Conservation (phyloP, 2,888 invertebrate species). For the Nymphalis c-album region DNA sequence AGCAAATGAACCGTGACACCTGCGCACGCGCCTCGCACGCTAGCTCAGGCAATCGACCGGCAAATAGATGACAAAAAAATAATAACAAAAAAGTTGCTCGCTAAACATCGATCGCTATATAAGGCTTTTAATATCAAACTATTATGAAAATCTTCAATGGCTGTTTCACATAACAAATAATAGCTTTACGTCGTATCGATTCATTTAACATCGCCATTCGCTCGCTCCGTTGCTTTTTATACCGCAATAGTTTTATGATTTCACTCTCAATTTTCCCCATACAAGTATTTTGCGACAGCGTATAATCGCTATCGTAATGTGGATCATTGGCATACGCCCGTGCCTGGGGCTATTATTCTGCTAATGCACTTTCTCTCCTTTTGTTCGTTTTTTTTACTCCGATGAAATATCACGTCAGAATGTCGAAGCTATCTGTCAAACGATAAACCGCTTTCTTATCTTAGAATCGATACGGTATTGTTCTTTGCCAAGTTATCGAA, state of each 20-base stretch:
- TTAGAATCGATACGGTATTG: slow-evolving; percentile 50
- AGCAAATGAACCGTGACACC: slow-evolving; percentile 53
- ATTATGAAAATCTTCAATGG: slow-evolving; percentile 8
- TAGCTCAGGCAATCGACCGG: slow-evolving; percentile 35
- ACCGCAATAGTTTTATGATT: slow-evolving; percentile 27
- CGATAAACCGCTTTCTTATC: slow-evolving; percentile 64
- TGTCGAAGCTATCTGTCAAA: slow-evolving; percentile 55
- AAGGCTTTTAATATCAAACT: neutral
- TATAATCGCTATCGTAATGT: slow-evolving; percentile 47
- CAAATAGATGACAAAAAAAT: slow-evolving; percentile 19
- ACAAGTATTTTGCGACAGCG: slow-evolving; percentile 45
- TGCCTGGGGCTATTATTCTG: slow-evolving; percentile 42
- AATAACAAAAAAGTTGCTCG: slow-evolving; percentile 11
- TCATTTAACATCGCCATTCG: slow-evolving; percentile 26
- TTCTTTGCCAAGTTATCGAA: slow-evolving; percentile 43
- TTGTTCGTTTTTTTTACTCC: slow-evolving; percentile 66
- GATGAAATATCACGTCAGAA: slow-evolving; percentile 60
- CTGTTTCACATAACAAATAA: neutral
- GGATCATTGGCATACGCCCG: slow-evolving; percentile 50
- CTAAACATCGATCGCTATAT: slow-evolving; percentile 19
- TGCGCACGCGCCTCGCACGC: slow-evolving; percentile 45
- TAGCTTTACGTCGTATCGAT: slow-evolving; percentile 28
- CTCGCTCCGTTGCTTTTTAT: slow-evolving; percentile 37
- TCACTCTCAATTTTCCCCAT: slow-evolving; percentile 30
- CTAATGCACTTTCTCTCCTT: slow-evolving; percentile 68